phyloP scores from a whole-genome alignment of 2,113 vertebrate genomes.

The Ammodytes marinus region DNA sequence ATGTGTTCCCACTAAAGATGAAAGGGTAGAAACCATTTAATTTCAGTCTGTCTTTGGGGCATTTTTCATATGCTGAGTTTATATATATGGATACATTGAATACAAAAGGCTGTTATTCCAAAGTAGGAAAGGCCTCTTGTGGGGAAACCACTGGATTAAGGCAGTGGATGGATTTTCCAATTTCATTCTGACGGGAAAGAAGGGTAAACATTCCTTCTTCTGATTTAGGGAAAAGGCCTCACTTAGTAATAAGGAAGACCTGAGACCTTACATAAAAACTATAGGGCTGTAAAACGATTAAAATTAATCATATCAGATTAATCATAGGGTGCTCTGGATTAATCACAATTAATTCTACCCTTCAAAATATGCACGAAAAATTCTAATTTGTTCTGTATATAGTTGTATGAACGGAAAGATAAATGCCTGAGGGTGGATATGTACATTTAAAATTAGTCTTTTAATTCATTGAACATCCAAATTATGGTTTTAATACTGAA shows the following conservation, averaged over 20 bases:
- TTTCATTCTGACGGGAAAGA: slow-evolving; percentile 8
- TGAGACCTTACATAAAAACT: slow-evolving; percentile 1
- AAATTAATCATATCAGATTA: no score
- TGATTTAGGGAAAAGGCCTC: not conserved
- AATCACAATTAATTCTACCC: no score
- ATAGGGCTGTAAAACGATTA: no score
- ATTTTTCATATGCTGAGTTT: slow-evolving; percentile 23
- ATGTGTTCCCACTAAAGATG: slow-evolving; percentile 31
- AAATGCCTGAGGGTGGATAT: no score
- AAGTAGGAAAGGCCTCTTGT: slow-evolving; percentile 22
- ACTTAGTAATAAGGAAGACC: slow-evolving; percentile 6
- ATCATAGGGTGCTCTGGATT: no score
- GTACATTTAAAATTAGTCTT: no score
- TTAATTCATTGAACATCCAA: no score
- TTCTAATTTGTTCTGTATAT: no score
- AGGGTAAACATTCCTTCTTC: not conserved
- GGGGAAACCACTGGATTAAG: slow-evolving; percentile 21
- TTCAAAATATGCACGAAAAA: no score
- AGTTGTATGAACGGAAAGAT: no score
- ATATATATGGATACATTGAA: slow-evolving; percentile 37
- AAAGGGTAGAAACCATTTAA: slow-evolving; percentile 29
- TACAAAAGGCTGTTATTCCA: slow-evolving; percentile 4
- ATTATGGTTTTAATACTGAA: no score
- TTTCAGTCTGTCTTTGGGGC: slow-evolving; percentile 23
- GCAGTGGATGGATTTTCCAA: slow-evolving; percentile 23